Conservation (phyloP, 2,888 invertebrate species). For the Hirtodrosophila cameraria region DNA sequence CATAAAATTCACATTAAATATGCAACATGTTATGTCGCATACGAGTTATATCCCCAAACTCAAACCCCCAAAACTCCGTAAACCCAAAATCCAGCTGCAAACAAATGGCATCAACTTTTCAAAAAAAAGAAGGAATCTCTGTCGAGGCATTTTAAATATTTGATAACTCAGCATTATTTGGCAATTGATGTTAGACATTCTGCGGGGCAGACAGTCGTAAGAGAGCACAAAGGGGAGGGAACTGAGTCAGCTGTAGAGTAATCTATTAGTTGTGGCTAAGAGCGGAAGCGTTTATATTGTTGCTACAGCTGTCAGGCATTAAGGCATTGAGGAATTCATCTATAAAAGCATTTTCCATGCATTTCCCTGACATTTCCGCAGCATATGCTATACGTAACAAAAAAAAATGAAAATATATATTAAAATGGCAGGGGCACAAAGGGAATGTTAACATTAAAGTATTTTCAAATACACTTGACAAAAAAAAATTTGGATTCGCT, state of each 20-base stretch:
- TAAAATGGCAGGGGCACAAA: conserved; percentile 19
- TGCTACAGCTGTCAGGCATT: conserved; percentile 70
- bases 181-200: conserved; percentile 61
- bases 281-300: conserved; percentile 51
- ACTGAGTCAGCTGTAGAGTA: not conserved
- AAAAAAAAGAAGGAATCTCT: conserved; percentile 17
- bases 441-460: conserved; percentile 6
- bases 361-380: conserved; percentile 76
- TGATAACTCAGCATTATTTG: conserved; percentile 72
- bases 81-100: conserved; percentile 18
- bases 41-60: conserved; percentile 14
- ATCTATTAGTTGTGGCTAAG: conserved; percentile 71
- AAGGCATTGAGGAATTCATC: conserved; percentile 59
- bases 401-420: conserved; percentile 21
- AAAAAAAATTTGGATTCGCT: no score
- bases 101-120: conserved; percentile 3
- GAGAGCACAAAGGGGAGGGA: not conserved
- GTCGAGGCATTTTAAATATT: conserved; percentile 73
- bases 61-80: not conserved
- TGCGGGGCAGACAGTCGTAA: conserved; percentile 8
- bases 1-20: conserved; percentile 70
- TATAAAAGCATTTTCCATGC: conserved; percentile 72
- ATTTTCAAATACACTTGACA: conserved; percentile 28
- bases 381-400: conserved; percentile 49
- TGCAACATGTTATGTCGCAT: conserved; percentile 79